Conservation (phyloP, 2,888 invertebrate genomes). For the Ommatoiulus sabulosus region DNA sequence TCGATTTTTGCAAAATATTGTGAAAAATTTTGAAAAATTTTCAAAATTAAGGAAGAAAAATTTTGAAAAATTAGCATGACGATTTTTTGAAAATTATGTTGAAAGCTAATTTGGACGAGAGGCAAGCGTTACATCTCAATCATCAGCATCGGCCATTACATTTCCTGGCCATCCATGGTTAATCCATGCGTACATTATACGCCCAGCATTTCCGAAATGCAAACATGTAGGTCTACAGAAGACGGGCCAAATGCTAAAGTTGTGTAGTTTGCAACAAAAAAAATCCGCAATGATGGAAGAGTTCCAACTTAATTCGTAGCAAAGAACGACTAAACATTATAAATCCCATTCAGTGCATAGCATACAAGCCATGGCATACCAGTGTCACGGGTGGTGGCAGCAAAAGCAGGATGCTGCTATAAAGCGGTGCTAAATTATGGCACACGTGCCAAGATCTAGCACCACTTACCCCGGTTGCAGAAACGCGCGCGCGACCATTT, state of each 20-base stretch:
- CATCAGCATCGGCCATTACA: too few species aligned
- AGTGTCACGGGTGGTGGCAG: neutral
- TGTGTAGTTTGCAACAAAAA: neutral
- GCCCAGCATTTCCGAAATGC: neutral
- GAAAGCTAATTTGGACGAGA: neutral
- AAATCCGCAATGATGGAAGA: neutral
- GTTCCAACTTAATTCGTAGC: slow-evolving; percentile 10
- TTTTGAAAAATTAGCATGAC: too few species aligned
- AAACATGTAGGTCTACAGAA: neutral
- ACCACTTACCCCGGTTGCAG: neutral
- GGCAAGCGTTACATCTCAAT: too few species aligned
- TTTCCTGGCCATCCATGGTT: slow-evolving; percentile 16
- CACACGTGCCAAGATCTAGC: slow-evolving; percentile 14
- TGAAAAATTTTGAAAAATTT: too few species aligned
- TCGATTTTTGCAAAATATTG: too few species aligned
- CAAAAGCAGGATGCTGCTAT: neutral
- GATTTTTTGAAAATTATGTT: too few species aligned
- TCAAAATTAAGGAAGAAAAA: too few species aligned
- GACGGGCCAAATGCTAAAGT: neutral
- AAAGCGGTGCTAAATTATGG: neutral
- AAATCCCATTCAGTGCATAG: neutral
- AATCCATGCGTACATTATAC: neutral
- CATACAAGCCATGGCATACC: neutral
- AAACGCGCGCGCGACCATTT: neutral
- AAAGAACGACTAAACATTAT: neutral